Evolutionary conservation across 2,888 invertebrate genomes (phyloP).

Genomic region (Agrypnus murinus): DNA sequence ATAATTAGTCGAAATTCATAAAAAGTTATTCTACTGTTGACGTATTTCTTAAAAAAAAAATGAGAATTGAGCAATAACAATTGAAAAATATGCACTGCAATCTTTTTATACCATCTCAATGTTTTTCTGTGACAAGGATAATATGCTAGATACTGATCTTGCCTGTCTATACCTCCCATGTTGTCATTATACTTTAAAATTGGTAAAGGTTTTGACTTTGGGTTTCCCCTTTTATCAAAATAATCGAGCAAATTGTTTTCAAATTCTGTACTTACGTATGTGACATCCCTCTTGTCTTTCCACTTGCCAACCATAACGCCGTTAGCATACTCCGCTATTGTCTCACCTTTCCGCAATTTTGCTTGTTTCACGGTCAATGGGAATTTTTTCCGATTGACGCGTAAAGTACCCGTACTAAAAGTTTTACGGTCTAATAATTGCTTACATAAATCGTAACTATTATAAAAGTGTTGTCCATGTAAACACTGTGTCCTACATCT

Average conservation of each 20-base stretch:
- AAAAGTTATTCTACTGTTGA: no score
- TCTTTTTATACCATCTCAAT: no score
- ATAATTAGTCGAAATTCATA: no score
- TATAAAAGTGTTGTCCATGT: not conserved
- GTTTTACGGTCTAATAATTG: slow-evolving; percentile 51
- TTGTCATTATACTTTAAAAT: no score
- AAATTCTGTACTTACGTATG: slow-evolving; percentile 30
- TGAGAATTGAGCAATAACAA: no score
- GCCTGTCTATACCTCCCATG: no score
- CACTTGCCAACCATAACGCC: slow-evolving; percentile 51
- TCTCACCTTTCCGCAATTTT: slow-evolving; percentile 49
- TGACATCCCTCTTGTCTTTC: slow-evolving; percentile 53
- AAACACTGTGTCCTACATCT: not conserved
- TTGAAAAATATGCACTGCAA: no score
- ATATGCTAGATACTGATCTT: no score
- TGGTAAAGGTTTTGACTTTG: slow-evolving; percentile 20
- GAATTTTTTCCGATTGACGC: slow-evolving; percentile 43
- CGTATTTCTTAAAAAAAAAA: no score
- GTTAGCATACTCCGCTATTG: slow-evolving; percentile 24
- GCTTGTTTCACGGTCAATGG: slow-evolving; percentile 48
- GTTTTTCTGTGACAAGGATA: no score
- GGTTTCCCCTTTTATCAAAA: not conserved
- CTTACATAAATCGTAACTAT: no score
- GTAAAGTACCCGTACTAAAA: slow-evolving; percentile 54
- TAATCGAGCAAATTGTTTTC: not conserved